Conservation (phyloP, 2,888 invertebrate species). For the Rugalucina vietnamica region DNA sequence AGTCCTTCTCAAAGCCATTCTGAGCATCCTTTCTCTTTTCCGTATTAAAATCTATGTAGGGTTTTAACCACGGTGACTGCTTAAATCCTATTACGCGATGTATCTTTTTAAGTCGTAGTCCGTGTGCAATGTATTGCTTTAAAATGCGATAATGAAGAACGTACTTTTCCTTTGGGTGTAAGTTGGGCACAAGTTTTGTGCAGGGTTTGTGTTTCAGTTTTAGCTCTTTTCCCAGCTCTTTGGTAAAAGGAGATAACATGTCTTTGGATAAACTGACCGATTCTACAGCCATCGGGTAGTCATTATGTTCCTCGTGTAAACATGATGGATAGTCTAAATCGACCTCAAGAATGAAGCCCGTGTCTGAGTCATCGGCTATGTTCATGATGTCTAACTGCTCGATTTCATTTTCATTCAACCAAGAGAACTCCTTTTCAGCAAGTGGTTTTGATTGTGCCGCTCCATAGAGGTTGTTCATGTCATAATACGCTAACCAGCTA, state of each 20-base stretch:
- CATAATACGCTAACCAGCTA: constrained; percentile 5
- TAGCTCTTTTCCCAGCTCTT: constrained; percentile 11
- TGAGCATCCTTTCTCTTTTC: background rate
- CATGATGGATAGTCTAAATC: constrained; percentile 19
- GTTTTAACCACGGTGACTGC: background rate
- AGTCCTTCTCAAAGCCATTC: constrained; percentile 79
- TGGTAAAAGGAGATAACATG: background rate
- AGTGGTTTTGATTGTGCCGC: constrained; percentile 50
- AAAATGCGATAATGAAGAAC: background rate
- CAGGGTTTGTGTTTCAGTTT: background rate
- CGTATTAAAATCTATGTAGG: background rate
- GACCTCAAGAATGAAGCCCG: constrained; percentile 19
- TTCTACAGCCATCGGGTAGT: background rate
- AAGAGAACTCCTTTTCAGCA: constrained; percentile 73
- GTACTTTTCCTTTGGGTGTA: constrained; percentile 38
- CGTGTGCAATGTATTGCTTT: background rate
- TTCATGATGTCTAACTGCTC: constrained; percentile 61
- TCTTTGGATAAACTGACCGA: background rate
- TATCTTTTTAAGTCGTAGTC: background rate
- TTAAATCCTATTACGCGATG: background rate
- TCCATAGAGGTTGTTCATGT: constrained; percentile 40
- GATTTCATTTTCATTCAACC: too few relatives aligned
- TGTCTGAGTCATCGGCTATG: background rate
- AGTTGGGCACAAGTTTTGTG: background rate
- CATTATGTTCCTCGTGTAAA: background rate